Percentiles rank a stretch among this genome's conserved stretches.
Conservation (phyloP, 1,140 invertebrate species). For the Micrasema longulum region DNA sequence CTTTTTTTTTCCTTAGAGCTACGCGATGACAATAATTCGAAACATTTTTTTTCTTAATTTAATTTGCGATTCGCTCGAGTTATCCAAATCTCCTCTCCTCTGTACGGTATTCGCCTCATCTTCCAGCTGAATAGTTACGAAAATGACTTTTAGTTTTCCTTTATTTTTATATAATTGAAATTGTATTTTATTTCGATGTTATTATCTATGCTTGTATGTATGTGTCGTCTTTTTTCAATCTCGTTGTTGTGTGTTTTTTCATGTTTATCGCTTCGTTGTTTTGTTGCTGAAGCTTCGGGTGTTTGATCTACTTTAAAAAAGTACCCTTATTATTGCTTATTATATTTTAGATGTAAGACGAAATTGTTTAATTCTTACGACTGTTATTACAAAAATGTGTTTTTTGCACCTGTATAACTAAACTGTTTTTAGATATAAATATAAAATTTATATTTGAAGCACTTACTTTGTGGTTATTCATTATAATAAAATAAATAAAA, state of each 20-base stretch:
- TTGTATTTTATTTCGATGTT: conserved; percentile 15
- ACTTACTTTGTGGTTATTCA: too few species aligned
- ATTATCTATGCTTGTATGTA: conserved; percentile 28
- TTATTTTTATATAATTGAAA: not conserved
- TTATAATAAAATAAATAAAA: too few species aligned
- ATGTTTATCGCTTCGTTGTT: conserved; percentile 25
- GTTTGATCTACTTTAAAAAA: conserved; percentile 5
- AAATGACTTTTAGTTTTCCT: not conserved
- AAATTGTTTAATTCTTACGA: too few species aligned
- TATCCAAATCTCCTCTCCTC: conserved; percentile 32
- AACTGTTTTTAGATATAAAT: too few species aligned
- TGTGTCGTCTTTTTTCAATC: conserved; percentile 28
- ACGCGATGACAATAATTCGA: conserved; percentile 38
- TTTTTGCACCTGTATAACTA: too few species aligned
- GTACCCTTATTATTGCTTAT: too few species aligned
- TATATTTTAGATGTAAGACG: too few species aligned
- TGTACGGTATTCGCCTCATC: conserved; percentile 26
- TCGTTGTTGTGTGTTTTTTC: conserved; percentile 30
- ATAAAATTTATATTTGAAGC: too few species aligned
- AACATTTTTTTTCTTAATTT: conserved; percentile 49
- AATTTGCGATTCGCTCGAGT: conserved; percentile 48
- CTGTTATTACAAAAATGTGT: too few species aligned
- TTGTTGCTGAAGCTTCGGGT: conserved; percentile 13
- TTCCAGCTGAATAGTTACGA: conserved; percentile 13
- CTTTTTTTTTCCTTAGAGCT: conserved; percentile 21